Evolutionary conservation across 1,140 invertebrate species (phyloP).

Genomic region (Thaumatotibia leucotreta): DNA sequence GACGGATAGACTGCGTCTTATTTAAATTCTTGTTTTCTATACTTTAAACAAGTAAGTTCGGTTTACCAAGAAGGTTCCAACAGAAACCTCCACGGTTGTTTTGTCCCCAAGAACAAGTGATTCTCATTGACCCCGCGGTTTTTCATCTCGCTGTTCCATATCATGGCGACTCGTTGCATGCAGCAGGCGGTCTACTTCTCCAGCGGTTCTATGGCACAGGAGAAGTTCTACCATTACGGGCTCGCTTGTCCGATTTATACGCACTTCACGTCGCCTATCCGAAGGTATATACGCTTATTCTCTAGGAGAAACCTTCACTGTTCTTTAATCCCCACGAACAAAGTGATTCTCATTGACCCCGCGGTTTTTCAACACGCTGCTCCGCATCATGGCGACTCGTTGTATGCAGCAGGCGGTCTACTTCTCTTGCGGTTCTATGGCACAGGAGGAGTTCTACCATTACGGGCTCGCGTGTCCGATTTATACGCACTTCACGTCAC

Average conservation of each 20-base stretch:
- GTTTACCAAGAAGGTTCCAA: too few species aligned
- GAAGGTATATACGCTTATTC: conserved; percentile 93
- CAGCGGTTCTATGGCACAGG: conserved; percentile 88
- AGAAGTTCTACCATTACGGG: conserved; percentile 94
- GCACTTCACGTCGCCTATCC: conserved; percentile 97
- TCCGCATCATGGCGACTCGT: conserved; percentile 95
- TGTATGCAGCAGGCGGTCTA: conserved; percentile 99
- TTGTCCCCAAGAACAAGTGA: too few species aligned
- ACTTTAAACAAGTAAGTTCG: too few species aligned
- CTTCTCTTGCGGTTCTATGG: conserved; percentile 94
- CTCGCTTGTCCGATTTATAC: conserved; percentile 95
- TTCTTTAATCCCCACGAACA: too few species aligned
- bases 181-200: conserved; percentile 99
- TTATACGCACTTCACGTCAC: conserved; percentile 98
- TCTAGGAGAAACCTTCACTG: too few species aligned
- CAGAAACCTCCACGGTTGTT: too few species aligned
- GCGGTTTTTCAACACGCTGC: conserved; percentile 95
- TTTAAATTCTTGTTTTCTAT: too few species aligned
- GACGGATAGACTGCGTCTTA: too few species aligned
- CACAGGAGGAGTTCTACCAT: conserved; percentile 89
- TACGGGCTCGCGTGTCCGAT: conserved; percentile 94
- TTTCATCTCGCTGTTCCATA: conserved; percentile 95
- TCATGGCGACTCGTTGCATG: conserved; percentile 98
- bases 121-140: too few species aligned
- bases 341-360: too few species aligned